Evolutionary conservation across 1,140 invertebrate species (phyloP).

Genomic region (Ladona fulva): DNA sequence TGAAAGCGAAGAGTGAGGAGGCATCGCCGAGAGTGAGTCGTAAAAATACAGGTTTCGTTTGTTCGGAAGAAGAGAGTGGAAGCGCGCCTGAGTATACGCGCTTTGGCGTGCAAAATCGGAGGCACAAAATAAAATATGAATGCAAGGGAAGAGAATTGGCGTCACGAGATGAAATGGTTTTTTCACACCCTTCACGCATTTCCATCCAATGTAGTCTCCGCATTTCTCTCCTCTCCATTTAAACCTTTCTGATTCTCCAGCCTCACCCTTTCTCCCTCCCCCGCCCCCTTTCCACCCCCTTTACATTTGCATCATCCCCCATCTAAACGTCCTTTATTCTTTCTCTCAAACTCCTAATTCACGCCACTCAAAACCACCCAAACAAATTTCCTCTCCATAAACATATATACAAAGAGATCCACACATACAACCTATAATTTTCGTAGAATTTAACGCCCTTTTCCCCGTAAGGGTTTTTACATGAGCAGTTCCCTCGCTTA

Average conservation of each 20-base stretch:
- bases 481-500: too few relatives aligned
- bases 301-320: too few relatives aligned
- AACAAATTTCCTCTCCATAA: too few relatives aligned
- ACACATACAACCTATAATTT: too few relatives aligned
- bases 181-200: neutral
- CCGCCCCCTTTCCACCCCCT: neutral
- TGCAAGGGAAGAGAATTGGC: neutral
- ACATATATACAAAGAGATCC: too few relatives aligned
- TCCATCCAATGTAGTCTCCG: neutral
- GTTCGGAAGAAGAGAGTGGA: neutral
- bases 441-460: too few relatives aligned
- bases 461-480: too few relatives aligned
- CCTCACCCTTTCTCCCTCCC: neutral
- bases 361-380: too few relatives aligned
- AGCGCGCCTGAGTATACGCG: neutral
- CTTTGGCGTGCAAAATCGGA: neutral
- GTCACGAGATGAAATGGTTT: slow-evolving; percentile 9
- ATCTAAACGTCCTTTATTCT: too few relatives aligned
- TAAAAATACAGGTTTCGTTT: neutral
- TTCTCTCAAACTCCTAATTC: too few relatives aligned
- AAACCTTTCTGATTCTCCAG: neutral
- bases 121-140: neutral
- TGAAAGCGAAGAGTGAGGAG: neutral
- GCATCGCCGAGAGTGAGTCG: neutral
- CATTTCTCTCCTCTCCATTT: neutral